Percentiles rank a stretch among this genome's conserved stretches.
phyloP scores from a whole-genome alignment of 2,888 invertebrate genomes.

The Therioaphis trifolii region DNA sequence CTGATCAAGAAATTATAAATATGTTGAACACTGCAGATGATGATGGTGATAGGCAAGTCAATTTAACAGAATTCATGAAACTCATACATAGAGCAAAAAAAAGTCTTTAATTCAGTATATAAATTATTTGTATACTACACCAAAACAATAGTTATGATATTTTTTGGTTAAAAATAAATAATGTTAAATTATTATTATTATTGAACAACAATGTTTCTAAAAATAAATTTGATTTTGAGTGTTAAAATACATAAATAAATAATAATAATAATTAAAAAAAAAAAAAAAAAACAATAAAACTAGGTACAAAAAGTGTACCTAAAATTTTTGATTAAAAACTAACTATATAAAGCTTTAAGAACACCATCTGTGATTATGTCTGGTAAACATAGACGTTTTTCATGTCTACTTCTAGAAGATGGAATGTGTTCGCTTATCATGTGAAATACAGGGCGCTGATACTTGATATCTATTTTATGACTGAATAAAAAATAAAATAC shows the following conservation, averaged over 20 bases:
- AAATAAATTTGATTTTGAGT: slow-evolving; percentile 52
- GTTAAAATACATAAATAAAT: slow-evolving; percentile 15
- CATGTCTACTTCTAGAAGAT: slow-evolving; percentile 25
- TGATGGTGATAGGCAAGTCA: slow-evolving; percentile 50
- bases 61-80: slow-evolving; percentile 36
- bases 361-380: slow-evolving; percentile 65
- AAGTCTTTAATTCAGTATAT: background rate
- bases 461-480: slow-evolving; percentile 54
- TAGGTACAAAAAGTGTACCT: slow-evolving; percentile 36
- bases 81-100: slow-evolving; percentile 44
- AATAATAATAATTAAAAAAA: slow-evolving; percentile 23
- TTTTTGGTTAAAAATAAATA: slow-evolving; percentile 4
- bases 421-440: slow-evolving; percentile 49
- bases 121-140: background rate
- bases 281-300: background rate
- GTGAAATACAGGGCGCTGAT: slow-evolving; percentile 54
- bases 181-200: slow-evolving; percentile 15
- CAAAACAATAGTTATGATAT: slow-evolving; percentile 34
- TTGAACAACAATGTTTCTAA: slow-evolving; percentile 35
- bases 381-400: slow-evolving; percentile 63
- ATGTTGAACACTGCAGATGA: slow-evolving; percentile 46
- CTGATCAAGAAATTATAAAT: slow-evolving; percentile 22
- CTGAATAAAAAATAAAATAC: slow-evolving; percentile 28
- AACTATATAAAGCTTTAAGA: slow-evolving; percentile 64
- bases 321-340: slow-evolving; percentile 7